Evolutionary conservation across 2,888 invertebrate species (phyloP).

Genomic region (Belgica antarctica): DNA sequence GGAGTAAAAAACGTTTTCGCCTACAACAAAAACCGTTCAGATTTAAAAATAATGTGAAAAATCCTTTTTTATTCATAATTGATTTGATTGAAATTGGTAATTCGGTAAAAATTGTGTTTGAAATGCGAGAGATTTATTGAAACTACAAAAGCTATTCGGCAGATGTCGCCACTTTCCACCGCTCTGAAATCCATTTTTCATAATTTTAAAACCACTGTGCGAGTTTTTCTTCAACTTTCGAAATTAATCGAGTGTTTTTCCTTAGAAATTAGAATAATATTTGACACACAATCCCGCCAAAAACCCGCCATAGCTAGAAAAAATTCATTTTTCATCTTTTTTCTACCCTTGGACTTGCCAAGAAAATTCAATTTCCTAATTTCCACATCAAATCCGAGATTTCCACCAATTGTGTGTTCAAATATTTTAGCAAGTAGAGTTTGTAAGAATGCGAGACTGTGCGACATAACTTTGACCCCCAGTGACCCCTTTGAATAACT

Average conservation of each 20-base stretch:
- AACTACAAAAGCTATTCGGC: background rate
- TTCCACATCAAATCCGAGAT: background rate
- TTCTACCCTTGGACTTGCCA: background rate
- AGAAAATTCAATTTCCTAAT: slow-evolving; percentile 7
- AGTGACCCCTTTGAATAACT: background rate
- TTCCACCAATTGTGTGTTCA: slow-evolving; percentile 1
- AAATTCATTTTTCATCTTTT: too few relatives aligned
- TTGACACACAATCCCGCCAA: slow-evolving; percentile 16
- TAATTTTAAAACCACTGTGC: too few relatives aligned
- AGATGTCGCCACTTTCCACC: too few relatives aligned
- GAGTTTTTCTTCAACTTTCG: background rate
- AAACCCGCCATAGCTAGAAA: background rate
- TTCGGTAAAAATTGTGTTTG: background rate
- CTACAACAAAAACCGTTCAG: background rate
- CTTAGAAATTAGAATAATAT: slow-evolving; percentile 15
- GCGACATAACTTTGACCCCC: slow-evolving; percentile 16
- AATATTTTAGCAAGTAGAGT: slow-evolving; percentile 15
- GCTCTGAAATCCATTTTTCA: background rate
- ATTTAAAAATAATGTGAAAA: background rate
- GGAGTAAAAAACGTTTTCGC: background rate
- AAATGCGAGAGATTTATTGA: background rate
- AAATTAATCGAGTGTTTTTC: background rate
- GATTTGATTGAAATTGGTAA: background rate
- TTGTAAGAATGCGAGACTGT: slow-evolving; percentile 11
- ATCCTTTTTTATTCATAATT: too few relatives aligned